Base-by-base conservation (phyloP, 2,113 vertebrate genomes). In the Gymnocephalus cernua region DNA sequence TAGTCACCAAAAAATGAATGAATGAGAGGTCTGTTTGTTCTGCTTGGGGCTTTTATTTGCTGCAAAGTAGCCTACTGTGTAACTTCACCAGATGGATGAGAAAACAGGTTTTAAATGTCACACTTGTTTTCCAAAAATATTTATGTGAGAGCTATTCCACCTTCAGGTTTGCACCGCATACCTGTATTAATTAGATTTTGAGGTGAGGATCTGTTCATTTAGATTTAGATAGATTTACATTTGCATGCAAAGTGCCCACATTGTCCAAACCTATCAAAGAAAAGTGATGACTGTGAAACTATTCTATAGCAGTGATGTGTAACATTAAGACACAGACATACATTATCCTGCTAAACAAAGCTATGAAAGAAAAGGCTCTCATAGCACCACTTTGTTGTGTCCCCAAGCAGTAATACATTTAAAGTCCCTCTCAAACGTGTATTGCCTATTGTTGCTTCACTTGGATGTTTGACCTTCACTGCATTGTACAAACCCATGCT, bases 331-430 rank as follows among this genome's bases (percentile, higher is more conserved):
- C 38, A 18, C 69, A 57, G 68, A 57, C 16, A 45, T 4, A 57
- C 54, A 45, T 51, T 13, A 19, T 27, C 54, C 23, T n/a, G 41
- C 54, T 58, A 25, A 70, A 70, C 18, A 44, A 70, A 56, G 51
- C 21, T 18, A 56, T 56, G 51, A 56, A 56, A 64, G 61, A 15
- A 21, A 45, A 56, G 25, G 12, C 54, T 32, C 69, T 63, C 7
- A 13, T 19, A 57, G 41, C 18, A 57, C 18, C 38, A 57, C 56
- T 65, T 61, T 29, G 15, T n/a, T n/a, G 23, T 70, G 57, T 64
- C 80, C 57, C 63, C 21, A 13, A 76, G 11, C 57, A 53, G 48
- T 27, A 44, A 81, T 68, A 29, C 16, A 53, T 74, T 32, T 35
- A 35, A 68, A 82, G 50, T 25, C n/a, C 38, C 35, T 32, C 11